Evolutionary conservation across 2,888 invertebrate species (phyloP), one percentile per base, ranked within the genome.

Genomic region (Cryptocephalus moraei): DNA sequence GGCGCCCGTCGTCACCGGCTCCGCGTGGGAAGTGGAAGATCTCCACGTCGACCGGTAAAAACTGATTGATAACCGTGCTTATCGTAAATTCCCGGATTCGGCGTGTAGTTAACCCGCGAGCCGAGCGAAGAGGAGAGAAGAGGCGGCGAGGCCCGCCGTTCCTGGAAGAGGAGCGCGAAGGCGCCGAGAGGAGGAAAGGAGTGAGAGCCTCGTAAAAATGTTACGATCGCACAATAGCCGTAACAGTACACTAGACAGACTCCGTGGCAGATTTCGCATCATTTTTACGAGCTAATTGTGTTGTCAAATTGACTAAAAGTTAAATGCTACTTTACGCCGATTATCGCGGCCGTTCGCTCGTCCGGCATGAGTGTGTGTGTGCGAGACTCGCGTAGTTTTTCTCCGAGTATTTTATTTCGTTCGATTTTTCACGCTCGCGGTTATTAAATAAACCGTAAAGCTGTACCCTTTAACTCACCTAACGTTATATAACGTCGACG

Each of bases 201-300:
- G 22, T 22, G 22, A 22, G 22, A 22, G 22, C 22, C 22, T 22
- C 22, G 22, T 22, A 68, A 67, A 43, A 67, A 64, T 60, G 65
- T 68, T 68, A 68, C 66, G 68, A 67, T 63, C 66, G 53, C 60
- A 64, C 63, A 67, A 68, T 64, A 66, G 64, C 66, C 67, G 67
- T 69, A 67, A 67, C 68, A 63, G 63, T 62, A 65, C 62, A 65
- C 63, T 63, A 66, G 65, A 65, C 67, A 66, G 65, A 65, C 62
- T 63, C 65, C 62, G 63, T 63, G 62, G 62, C 63, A 63, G 63
- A 64, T 64, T 66, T 64, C 63, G 62, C 62, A 63, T 64, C 61
- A 64, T 59, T 62, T 66, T 66, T 66, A 66, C 62, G 64, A 63
- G 62, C 65, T 69, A 69, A 69, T 67, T 68, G 67, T 68, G 65